phyloP scores from a whole-genome alignment of 2,888 invertebrate species.

The Chrysopilus asiliformis region DNA sequence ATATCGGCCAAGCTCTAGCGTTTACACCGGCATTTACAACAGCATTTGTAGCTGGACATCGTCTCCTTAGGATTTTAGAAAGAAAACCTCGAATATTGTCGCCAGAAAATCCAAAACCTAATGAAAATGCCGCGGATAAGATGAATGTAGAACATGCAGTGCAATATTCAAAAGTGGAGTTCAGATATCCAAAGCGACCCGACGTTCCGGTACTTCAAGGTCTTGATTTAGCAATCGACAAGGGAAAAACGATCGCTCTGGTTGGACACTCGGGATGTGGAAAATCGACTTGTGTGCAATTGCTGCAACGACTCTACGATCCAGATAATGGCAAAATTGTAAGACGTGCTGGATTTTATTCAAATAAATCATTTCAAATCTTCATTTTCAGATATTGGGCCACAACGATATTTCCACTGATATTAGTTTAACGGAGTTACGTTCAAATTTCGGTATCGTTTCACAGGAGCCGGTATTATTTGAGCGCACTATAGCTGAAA shows the following conservation, averaged over 20 bases:
- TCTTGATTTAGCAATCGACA: conserved; percentile 48
- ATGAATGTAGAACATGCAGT: conserved; percentile 20
- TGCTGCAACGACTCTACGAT: conserved; percentile 67
- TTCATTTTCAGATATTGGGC: conserved; percentile 18
- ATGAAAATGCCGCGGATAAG: conserved; percentile 13
- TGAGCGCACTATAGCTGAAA: conserved; percentile 74
- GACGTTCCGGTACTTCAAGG: conserved; percentile 59
- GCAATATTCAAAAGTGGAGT: conserved; percentile 51
- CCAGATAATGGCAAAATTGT: conserved; percentile 51
- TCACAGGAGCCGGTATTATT: conserved; percentile 86
- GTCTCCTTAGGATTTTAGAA: conserved; percentile 49
- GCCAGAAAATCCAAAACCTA: conserved; percentile 22
- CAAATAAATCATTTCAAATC: background rate
- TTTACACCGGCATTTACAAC: conserved; percentile 64
- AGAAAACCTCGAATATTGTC: conserved; percentile 42
- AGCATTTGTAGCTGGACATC: conserved; percentile 50
- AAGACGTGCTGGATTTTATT: conserved; percentile 18
- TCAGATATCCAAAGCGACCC: conserved; percentile 68
- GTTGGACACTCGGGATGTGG: conserved; percentile 67
- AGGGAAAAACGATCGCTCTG: conserved; percentile 58
- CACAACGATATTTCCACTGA: conserved; percentile 42
- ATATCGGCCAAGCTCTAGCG: conserved; percentile 61
- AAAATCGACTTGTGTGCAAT: conserved; percentile 66
- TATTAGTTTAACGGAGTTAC: conserved; percentile 44
- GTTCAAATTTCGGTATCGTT: conserved; percentile 71